A percentile compares a stretch with the other conserved stretches of the same genome.
phyloP scores from a whole-genome alignment of 2,113 vertebrate genomes.

The Pygoscelis antarcticus region DNA sequence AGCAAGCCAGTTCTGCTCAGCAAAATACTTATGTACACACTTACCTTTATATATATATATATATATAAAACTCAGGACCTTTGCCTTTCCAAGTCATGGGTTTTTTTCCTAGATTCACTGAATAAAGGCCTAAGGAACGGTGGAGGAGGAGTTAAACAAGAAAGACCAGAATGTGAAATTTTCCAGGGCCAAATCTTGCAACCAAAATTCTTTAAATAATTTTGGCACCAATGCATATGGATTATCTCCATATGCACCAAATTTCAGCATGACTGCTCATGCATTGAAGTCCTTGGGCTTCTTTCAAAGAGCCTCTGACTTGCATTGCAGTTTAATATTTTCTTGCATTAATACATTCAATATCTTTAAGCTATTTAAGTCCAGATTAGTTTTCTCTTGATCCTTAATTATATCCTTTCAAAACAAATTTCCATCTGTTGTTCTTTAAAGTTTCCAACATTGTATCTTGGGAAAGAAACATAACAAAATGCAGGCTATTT shows the following conservation, averaged over 20 bases:
- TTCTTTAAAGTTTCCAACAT: not conserved
- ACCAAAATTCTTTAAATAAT: not conserved
- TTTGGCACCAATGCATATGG: not conserved
- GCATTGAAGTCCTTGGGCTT: not conserved
- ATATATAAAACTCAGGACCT: not conserved
- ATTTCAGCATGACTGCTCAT: not conserved
- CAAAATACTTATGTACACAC: not conserved
- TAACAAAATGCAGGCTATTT: not conserved
- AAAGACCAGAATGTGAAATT: not conserved
- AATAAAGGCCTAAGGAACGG: not conserved
- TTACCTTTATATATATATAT: not conserved
- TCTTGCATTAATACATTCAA: not conserved
- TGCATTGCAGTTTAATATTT: not conserved
- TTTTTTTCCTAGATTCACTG: not conserved
- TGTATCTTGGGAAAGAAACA: not conserved
- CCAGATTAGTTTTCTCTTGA: slow-evolving; percentile 38
- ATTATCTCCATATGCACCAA: not conserved
- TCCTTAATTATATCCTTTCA: slow-evolving; percentile 53
- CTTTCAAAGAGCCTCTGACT: not conserved
- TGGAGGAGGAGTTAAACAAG: not conserved
- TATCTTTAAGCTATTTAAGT: slow-evolving; percentile 53
- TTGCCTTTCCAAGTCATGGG: not conserved
- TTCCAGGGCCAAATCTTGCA: not conserved
- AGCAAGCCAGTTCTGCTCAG: not conserved
- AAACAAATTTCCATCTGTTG: slow-evolving; percentile 48